Base-by-base conservation (phyloP, 64 coral and sea anemone species). In the Platygyra sinensis region DNA sequence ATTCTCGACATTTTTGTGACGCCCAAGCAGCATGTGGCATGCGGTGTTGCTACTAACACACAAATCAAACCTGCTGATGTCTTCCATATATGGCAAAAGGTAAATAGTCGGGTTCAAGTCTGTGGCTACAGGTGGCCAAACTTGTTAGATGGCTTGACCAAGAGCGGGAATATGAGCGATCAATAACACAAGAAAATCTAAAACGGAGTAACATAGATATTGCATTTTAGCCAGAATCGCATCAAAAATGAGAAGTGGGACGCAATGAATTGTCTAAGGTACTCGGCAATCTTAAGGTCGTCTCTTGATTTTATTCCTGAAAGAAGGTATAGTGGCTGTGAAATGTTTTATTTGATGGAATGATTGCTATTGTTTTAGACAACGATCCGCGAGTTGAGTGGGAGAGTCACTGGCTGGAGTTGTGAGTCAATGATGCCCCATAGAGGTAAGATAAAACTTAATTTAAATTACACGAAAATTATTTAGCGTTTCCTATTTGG, bases 371-470 rank as follows among this genome's bases (percentile, higher is more conserved):
- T 87, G 62, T 92, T 87, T 87, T 65, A 92, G 90, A 92, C 54
- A 75, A 62, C 73, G 84, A 92, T 78, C n/a, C 83, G 90, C 31
- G 90, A 86, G 76, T 39, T 77, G 77, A 74, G 49, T 72, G 90
- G 83, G 36, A 24, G 83, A 92, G 86, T 79, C 63, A 67, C 86
- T 42, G 90, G 77, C 64, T 81, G 74, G 75, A 92, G 75, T 69
- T 87, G 82, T 38, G 74, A 86, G 62, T 92, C 82, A 62, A 92
- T 84, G 84, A 92, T 92, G 90, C 90, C 90, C 86, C 90, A 92
- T 46, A 87, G 90, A 92, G 90, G 90, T 92, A 80, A 79, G 67
- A 72, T 16, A 30, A 72, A 80, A 50, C 69, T 69, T 22, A 3
- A 10, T 52, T 69, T 52, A 46, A 46, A 46, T 46, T 46, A 46